A percentile compares a stretch with the other conserved stretches of the same genome.
These are phyloP conservation scores for Nettapus auritus DNA, from an alignment of 2,113 vertebrate species.

Conservation along the genomic window DNA sequence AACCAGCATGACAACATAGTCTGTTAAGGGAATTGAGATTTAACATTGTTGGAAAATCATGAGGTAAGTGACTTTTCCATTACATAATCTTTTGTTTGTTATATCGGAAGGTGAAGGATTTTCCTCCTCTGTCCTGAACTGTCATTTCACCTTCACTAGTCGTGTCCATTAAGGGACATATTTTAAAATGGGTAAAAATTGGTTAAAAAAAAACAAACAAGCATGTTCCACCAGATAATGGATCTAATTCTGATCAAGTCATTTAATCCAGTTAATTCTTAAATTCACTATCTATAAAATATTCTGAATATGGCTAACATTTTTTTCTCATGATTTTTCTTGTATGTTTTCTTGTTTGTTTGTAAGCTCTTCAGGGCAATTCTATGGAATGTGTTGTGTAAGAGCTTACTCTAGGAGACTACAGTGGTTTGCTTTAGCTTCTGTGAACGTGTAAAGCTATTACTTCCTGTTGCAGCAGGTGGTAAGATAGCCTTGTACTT, in stretches of 20 bases:
- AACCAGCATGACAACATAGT: not conserved
- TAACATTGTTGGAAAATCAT: not conserved
- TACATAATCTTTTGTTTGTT: not conserved
- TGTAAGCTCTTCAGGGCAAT: not conserved
- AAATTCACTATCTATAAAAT: not conserved
- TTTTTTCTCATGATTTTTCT: not conserved
- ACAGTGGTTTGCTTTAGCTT: not conserved
- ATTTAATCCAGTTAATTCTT: not conserved
- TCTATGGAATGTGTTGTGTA: not conserved
- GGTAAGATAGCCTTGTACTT: not conserved
- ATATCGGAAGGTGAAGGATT: not conserved
- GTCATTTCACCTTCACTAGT: not conserved
- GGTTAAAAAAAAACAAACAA: not conserved
- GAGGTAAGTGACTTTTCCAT: not conserved
- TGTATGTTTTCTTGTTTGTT: not conserved
- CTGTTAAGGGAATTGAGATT: not conserved
- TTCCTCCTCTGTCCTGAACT: not conserved
- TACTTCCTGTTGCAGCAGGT: not conserved
- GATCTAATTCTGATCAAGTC: not conserved
- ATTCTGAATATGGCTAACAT: not conserved
- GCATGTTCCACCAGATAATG: too few species aligned
- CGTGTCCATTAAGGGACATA: not conserved
- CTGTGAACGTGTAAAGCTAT: not conserved
- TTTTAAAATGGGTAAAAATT: not conserved
- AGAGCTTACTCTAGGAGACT: not conserved